These are phyloP conservation scores for Empidonax alnorum DNA, from an alignment of 2,113 vertebrate genomes.

Conservation along the genomic window DNA sequence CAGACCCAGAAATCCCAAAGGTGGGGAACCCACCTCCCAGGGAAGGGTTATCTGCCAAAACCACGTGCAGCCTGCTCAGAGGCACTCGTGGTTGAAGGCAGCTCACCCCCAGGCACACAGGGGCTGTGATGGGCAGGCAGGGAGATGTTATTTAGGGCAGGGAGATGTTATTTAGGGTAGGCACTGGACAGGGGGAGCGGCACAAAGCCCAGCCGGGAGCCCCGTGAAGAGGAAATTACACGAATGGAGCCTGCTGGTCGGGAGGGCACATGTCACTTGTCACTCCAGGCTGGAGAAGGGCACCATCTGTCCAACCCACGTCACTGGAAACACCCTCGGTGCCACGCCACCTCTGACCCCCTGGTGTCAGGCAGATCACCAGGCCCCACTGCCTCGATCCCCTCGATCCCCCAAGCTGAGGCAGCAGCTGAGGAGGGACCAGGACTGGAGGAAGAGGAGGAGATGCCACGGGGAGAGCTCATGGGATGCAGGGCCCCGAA, in stretches of 20 bases:
- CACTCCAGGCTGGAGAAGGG: background rate
- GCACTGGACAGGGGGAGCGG: background rate
- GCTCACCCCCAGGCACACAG: rapidly evolving
- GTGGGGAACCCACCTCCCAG: background rate
- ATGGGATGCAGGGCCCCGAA: background rate
- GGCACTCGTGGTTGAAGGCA: background rate
- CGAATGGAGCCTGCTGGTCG: conserved; percentile 26
- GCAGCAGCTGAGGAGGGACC: rapidly evolving
- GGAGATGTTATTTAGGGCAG: background rate
- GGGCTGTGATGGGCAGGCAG: background rate
- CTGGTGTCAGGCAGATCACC: rapidly evolving
- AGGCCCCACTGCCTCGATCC: background rate
- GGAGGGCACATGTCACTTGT: background rate
- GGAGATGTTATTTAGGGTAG: background rate
- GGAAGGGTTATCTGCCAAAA: background rate
- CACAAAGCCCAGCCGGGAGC: background rate
- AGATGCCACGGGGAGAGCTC: background rate
- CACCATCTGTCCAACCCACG: conserved; percentile 50
- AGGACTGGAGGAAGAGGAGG: background rate
- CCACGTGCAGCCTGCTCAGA: background rate
- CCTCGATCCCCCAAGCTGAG: rapidly evolving
- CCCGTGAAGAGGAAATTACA: conserved; percentile 20
- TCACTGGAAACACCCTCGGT: background rate
- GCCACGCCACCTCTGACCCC: rapidly evolving
- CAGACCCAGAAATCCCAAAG: background rate